phyloP scores from a whole-genome alignment of 2,888 invertebrate species.

The Sipunculus nudus region DNA sequence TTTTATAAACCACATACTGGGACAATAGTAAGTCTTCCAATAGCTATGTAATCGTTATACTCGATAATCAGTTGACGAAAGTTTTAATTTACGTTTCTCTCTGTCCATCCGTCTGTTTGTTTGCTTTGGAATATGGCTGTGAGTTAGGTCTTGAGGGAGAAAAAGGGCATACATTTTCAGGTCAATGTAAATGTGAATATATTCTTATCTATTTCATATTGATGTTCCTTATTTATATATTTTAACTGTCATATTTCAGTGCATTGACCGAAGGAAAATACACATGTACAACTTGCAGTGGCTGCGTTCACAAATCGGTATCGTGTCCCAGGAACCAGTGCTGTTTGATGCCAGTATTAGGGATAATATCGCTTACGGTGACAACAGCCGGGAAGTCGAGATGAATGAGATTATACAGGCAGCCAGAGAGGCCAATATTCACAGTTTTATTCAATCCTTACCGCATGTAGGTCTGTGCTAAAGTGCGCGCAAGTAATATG shows the following conservation, averaged over 20 bases:
- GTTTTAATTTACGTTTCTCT: neutral
- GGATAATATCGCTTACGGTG: conserved; percentile 92
- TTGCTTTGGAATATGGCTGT: too few species aligned
- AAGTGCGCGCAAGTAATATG: neutral
- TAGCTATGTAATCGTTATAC: conserved; percentile 50
- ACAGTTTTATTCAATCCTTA: conserved; percentile 57
- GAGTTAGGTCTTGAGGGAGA: too few species aligned
- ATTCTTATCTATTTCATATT: too few species aligned
- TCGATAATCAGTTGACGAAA: too few species aligned
- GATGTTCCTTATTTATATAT: too few species aligned
- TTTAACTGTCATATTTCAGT: neutral
- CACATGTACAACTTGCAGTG: conserved; percentile 71
- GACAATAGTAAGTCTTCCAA: conserved; percentile 50
- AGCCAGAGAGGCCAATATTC: conserved; percentile 59
- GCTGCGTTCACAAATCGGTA: conserved; percentile 81
- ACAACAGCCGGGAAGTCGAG: conserved; percentile 72
- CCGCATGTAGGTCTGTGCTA: conserved; percentile 45
- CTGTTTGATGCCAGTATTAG: conserved; percentile 87
- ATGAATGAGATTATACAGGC: conserved; percentile 52
- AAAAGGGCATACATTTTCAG: too few species aligned
- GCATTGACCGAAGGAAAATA: neutral
- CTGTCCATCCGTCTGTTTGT: neutral
- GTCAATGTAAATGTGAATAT: too few species aligned
- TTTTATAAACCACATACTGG: conserved; percentile 60
- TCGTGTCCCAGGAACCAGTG: conserved; percentile 91